These are phyloP conservation scores for Pagetopsis macropterus DNA, from an alignment of 2,797 vertebrate species.

Conservation along the genomic window DNA sequence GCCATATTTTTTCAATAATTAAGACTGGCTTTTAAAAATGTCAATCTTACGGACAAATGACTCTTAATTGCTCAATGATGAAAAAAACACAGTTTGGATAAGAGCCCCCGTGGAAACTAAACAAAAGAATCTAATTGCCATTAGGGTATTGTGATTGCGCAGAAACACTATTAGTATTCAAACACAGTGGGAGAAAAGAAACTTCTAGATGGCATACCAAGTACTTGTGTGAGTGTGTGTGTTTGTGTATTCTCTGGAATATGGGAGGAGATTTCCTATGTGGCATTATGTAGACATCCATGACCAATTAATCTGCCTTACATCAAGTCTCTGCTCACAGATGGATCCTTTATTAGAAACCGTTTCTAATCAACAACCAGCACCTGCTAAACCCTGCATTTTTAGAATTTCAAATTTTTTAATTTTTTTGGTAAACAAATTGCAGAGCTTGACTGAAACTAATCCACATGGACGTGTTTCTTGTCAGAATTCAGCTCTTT, in stretches of 20 bases:
- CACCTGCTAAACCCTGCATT: slow-evolving; percentile 77
- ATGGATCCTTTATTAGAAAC: slow-evolving; percentile 85
- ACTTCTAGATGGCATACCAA: slow-evolving; percentile 84
- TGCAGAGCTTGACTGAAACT: slow-evolving; percentile 78
- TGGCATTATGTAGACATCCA: slow-evolving; percentile 85
- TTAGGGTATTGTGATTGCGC: slow-evolving; percentile 82
- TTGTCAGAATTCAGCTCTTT: slow-evolving; percentile 52
- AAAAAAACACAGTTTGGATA: slow-evolving; percentile 77
- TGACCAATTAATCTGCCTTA: slow-evolving; percentile 84
- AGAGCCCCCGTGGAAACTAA: slow-evolving; percentile 82
- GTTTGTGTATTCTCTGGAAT: slow-evolving; percentile 72
- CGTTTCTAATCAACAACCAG: slow-evolving; percentile 78
- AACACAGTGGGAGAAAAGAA: slow-evolving; percentile 83
- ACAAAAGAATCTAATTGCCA: slow-evolving; percentile 85
- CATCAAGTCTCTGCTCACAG: slow-evolving; percentile 82
- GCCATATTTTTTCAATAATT: slow-evolving; percentile 75
- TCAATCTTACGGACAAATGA: slow-evolving; percentile 86
- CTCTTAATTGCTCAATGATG: slow-evolving; percentile 85
- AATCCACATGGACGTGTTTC: slow-evolving; percentile 74
- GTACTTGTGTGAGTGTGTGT: slow-evolving; percentile 63
- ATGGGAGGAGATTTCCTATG: slow-evolving; percentile 83
- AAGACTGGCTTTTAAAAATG: slow-evolving; percentile 80
- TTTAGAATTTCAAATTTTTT: slow-evolving; percentile 78
- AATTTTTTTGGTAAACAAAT: slow-evolving; percentile 77
- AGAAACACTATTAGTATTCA: slow-evolving; percentile 85